Evolutionary conservation across 2,113 vertebrate species (phyloP).

Genomic region (Ondatra zibethicus): DNA sequence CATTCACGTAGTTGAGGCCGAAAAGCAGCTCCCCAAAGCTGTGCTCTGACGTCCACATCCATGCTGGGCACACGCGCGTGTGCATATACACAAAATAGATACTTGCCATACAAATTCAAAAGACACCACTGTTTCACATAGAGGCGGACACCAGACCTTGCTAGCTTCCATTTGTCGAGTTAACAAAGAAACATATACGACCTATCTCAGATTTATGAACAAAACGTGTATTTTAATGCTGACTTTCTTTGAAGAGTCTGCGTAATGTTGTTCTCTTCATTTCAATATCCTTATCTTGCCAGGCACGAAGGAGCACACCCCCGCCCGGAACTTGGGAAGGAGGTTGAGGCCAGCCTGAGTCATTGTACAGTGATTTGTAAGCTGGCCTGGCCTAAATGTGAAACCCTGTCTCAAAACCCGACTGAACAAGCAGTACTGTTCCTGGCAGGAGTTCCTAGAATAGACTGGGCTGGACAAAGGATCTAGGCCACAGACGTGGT

Average conservation of each 20-base stretch:
- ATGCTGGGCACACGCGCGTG: neutral
- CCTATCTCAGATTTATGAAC: neutral
- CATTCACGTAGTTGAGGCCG: neutral
- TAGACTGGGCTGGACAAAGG: neutral
- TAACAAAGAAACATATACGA: neutral
- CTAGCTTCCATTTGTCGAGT: neutral
- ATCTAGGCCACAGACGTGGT: neutral
- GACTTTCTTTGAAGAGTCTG: conserved; percentile 27
- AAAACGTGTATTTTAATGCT: conserved; percentile 19
- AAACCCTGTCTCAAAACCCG: neutral
- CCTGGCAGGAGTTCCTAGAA: neutral
- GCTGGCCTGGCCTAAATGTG: too few relatives aligned
- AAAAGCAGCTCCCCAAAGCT: neutral
- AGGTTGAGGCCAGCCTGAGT: neutral
- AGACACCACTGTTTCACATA: neutral
- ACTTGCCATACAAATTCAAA: neutral
- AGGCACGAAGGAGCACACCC: neutral
- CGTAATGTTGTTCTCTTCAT: neutral
- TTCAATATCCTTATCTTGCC: neutral
- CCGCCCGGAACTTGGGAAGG: neutral
- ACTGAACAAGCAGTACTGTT: neutral
- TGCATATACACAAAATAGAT: neutral
- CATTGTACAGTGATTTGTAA: neutral
- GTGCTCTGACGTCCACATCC: neutral
- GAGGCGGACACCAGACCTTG: neutral